These are phyloP conservation scores for Cydia strobilella DNA, from an alignment of 1,140 invertebrate genomes.

Conservation along the genomic window DNA sequence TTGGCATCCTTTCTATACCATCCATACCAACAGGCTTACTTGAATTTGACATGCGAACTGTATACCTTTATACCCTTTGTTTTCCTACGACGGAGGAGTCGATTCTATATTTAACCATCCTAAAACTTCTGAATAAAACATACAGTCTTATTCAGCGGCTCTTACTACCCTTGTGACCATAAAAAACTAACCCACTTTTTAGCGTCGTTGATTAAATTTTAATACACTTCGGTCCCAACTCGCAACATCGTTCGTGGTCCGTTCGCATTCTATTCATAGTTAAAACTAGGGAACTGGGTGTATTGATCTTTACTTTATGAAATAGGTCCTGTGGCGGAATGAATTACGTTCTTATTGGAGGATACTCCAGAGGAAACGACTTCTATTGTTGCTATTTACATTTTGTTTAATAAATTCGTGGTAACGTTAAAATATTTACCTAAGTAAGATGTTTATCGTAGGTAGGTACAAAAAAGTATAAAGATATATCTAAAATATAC, in stretches of 20 bases:
- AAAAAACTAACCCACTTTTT: conserved; percentile 15
- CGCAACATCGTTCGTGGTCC: background rate
- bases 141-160: conserved; percentile 16
- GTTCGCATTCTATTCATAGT: conserved; percentile 22
- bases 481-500: too few relatives aligned
- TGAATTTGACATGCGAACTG: background rate
- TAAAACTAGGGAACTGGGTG: conserved; percentile 18
- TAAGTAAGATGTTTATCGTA: too few relatives aligned
- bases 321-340: background rate
- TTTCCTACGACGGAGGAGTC: background rate
- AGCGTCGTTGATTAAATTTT: conserved; percentile 15
- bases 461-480: too few relatives aligned
- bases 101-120: conserved; percentile 2
- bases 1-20: too few relatives aligned
- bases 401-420: background rate
- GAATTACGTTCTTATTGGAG: background rate
- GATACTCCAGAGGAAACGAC: background rate
- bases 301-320: conserved; percentile 8
- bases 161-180: conserved; percentile 22
- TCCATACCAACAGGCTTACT: background rate
- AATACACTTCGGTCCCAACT: conserved; percentile 11
- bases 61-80: background rate
- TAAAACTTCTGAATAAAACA: conserved; percentile 25
- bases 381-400: background rate
- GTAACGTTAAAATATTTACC: too few relatives aligned